These are phyloP conservation scores for Pterostichus madidus DNA, from an alignment of 2,888 invertebrate genomes.

Conservation along the genomic window DNA sequence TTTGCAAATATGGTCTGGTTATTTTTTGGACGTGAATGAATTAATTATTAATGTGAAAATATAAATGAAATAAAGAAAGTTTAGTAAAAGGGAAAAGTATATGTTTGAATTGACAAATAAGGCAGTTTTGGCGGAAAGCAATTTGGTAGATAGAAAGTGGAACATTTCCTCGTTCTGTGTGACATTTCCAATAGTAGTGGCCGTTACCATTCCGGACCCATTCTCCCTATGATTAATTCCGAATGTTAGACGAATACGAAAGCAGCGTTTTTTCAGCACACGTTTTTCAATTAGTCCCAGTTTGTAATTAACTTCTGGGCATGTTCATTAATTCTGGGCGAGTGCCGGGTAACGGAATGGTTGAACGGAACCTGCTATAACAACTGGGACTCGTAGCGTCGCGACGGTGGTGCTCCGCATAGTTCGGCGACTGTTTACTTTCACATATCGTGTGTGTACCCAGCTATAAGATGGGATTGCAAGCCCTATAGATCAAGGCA, in stretches of 20 bases:
- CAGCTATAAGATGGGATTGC: conserved; percentile 65
- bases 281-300: conserved; percentile 62
- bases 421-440: conserved; percentile 31
- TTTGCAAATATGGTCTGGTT: too few relatives aligned
- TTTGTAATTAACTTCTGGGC: conserved; percentile 59
- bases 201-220: conserved; percentile 14
- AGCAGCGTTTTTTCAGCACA: conserved; percentile 47
- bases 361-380: neutral
- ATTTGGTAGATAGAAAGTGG: too few relatives aligned
- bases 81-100: too few relatives aligned
- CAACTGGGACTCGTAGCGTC: neutral
- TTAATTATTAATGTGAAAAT: too few relatives aligned
- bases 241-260: conserved; percentile 41
- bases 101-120: too few relatives aligned
- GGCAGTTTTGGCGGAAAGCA: too few relatives aligned
- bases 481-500: conserved; percentile 65
- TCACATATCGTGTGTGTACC: conserved; percentile 55
- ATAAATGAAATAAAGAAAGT: too few relatives aligned
- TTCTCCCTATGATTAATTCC: conserved; percentile 55
- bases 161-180: neutral
- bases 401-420: neutral
- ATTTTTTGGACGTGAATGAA: too few relatives aligned
- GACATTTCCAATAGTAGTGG: conserved; percentile 1
- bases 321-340: conserved; percentile 56
- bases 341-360: conserved; percentile 10